These are phyloP conservation scores for Tenthredo mesomela DNA, from an alignment of 2,888 invertebrate genomes.

Conservation along the genomic window DNA sequence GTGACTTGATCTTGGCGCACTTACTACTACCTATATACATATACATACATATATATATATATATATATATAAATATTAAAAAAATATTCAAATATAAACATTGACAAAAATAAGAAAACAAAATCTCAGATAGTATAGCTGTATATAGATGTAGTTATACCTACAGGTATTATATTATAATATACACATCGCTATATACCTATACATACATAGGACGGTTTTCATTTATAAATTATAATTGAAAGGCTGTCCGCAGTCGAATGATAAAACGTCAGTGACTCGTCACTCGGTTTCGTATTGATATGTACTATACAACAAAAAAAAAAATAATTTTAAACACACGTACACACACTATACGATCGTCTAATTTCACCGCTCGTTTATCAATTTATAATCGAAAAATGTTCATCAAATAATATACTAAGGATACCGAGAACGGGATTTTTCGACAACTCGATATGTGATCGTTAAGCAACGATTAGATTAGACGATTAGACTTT, in stretches of 20 bases:
- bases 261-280: constrained; percentile 62
- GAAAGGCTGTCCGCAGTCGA: constrained; percentile 69
- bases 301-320: neutral
- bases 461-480: neutral
- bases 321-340: no score
- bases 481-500: no score
- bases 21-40: neutral
- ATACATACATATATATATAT: constrained; percentile 35
- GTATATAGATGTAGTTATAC: neutral
- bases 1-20: constrained; percentile 40
- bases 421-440: neutral
- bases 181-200: no score
- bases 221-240: constrained; percentile 75
- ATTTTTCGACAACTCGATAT: neutral
- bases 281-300: neutral
- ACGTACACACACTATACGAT: neutral
- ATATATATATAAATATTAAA: constrained; percentile 63
- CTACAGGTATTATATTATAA: neutral
- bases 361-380: neutral
- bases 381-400: neutral
- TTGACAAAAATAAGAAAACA: constrained; percentile 60
- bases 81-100: constrained; percentile 66
- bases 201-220: constrained; percentile 50
- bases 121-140: neutral
- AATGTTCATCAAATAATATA: neutral